A percentile compares a stretch with the other conserved stretches of the same genome.
phyloP scores from a whole-genome alignment of 2,888 invertebrate genomes.

The Drosophila falleni region DNA sequence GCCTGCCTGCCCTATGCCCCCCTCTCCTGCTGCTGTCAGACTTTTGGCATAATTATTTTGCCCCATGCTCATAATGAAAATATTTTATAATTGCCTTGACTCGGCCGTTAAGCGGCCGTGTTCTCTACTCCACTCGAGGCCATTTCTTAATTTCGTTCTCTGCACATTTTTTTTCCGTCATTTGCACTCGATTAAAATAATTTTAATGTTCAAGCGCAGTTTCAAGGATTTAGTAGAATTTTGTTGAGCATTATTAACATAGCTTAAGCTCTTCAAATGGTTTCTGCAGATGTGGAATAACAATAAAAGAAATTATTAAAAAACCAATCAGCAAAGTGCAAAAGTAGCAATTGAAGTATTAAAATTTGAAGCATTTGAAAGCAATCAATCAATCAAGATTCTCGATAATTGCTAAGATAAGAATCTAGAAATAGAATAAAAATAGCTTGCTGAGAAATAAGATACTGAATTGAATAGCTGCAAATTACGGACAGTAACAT shows the following conservation, averaged over 20 bases:
- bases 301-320: constrained; percentile 1
- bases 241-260: constrained; percentile 24
- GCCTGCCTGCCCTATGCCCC: constrained; percentile 1
- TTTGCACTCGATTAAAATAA: constrained; percentile 57
- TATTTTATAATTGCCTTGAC: constrained; percentile 71
- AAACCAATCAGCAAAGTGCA: not conserved
- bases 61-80: constrained; percentile 61
- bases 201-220: constrained; percentile 45
- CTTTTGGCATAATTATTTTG: constrained; percentile 74
- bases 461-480: too few species aligned
- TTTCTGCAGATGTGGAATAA: not conserved
- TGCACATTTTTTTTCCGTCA: constrained; percentile 16
- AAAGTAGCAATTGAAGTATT: not conserved
- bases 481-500: too few species aligned
- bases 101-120: constrained; percentile 35
- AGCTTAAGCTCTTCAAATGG: constrained; percentile 11
- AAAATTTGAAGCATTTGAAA: not conserved
- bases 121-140: constrained; percentile 45
- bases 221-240: constrained; percentile 20
- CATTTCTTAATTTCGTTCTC: constrained; percentile 28
- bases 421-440: too few species aligned
- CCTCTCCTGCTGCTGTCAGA: constrained; percentile 15
- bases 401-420: not conserved
- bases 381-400: constrained; percentile 14
- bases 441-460: too few species aligned